Evolutionary conservation across 2,888 invertebrate species (phyloP), one percentile per base, ranked within the genome.

Genomic region (Acleris cristana): DNA sequence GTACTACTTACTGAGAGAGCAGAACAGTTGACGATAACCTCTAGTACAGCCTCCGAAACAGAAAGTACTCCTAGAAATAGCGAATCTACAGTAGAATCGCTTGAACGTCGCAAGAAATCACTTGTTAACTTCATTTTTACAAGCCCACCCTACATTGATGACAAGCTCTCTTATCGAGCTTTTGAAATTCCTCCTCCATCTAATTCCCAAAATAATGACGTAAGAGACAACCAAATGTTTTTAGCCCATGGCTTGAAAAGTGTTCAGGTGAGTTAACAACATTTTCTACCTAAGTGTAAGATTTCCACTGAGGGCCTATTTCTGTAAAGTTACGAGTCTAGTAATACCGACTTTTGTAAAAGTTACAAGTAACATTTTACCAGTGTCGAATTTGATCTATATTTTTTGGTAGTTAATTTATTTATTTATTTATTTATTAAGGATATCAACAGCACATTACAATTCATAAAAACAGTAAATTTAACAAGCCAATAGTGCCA

Each of bases 91-190:
- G 71, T 88, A 75, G 89, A 89, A 78, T 89, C 87, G 1, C 79
- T 89, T 3, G 78, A 87, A 70, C 78, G 92, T 61, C 82, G 83
- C 54, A 93, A 92, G 70, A 91, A 85, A 75, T 92, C 93, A 1
- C 80, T 90, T 30, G 86, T 88, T 7, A 90, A 92, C 74, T 93
- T 90, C 61, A 81, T 91, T 71, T 90, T 84, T 60, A 89, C 86
- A 23, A 86, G 85, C 74, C 90, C 89, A 3, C 87, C 90, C 0
- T 88, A 88, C 69, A 73, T 85, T 30, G 85, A 90, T 21, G 90
- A 90, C 71, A 88, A 87, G 69, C 76, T 84, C 44, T 77, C 86
- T 60, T 89, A 90, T 73, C 83, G 87, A 74, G 85, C 92, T 2
- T 90, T 85, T 71, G 86, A 89, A 56, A 81, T 90, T 23, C 63